These are phyloP conservation scores for Argynnis bischoffii DNA, from an alignment of 2,888 invertebrate genomes.

Conservation along the genomic window DNA sequence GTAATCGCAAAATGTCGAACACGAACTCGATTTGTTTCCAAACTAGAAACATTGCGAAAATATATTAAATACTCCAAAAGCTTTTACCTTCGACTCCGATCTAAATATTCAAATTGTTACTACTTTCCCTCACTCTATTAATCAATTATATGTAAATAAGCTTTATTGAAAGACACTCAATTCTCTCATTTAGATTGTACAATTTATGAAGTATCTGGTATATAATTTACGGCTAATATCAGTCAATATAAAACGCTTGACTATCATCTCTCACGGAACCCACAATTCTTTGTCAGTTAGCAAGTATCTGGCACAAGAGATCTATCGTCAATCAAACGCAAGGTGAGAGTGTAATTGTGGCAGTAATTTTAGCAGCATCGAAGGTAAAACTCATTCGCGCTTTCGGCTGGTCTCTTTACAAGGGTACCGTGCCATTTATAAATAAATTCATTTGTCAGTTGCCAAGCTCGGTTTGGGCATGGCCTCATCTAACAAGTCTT, in stretches of 20 bases:
- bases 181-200: slow-evolving; percentile 39
- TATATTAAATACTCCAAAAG: slow-evolving; percentile 52
- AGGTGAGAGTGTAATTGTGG: slow-evolving; percentile 79
- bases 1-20: slow-evolving; percentile 80
- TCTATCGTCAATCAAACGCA: slow-evolving; percentile 82
- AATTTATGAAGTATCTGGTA: background rate
- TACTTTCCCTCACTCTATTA: slow-evolving; percentile 9
- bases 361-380: slow-evolving; percentile 80
- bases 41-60: slow-evolving; percentile 69
- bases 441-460: slow-evolving; percentile 73
- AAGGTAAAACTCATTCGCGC: slow-evolving; percentile 81
- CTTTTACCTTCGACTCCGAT: slow-evolving; percentile 23
- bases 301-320: slow-evolving; percentile 81
- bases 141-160: slow-evolving; percentile 43
- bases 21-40: slow-evolving; percentile 78
- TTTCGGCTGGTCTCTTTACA: slow-evolving; percentile 78
- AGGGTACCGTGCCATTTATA: slow-evolving; percentile 76
- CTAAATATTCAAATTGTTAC: slow-evolving; percentile 8
- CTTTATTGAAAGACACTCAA: slow-evolving; percentile 47
- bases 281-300: slow-evolving; percentile 59
- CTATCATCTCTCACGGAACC: background rate
- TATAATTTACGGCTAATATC: background rate
- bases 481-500: slow-evolving; percentile 42
- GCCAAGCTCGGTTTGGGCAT: slow-evolving; percentile 55
- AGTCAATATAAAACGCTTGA: background rate